Evolutionary conservation across 2,113 vertebrate genomes (phyloP).

Genomic region (Penelope pileata): DNA sequence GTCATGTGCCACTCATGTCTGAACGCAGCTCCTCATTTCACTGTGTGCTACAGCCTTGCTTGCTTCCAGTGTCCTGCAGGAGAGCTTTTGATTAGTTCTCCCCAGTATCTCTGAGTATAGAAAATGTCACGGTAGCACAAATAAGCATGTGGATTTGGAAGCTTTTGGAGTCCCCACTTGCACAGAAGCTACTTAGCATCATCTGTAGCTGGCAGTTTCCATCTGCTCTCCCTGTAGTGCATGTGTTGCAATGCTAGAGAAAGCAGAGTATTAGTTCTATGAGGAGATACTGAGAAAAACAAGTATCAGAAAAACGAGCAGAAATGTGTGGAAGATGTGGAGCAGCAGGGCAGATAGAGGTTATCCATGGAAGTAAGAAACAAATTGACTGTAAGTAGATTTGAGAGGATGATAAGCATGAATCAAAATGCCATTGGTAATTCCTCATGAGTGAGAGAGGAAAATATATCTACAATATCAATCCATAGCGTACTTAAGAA

Average conservation of each 20-base stretch:
- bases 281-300: background rate
- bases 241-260: background rate
- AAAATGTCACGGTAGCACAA: background rate
- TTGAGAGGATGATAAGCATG: background rate
- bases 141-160: background rate
- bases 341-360: background rate
- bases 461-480: background rate
- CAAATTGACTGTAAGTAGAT: slow-evolving; percentile 28
- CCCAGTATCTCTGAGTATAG: background rate
- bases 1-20: fast-evolving
- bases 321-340: background rate
- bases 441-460: background rate
- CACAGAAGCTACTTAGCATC: background rate
- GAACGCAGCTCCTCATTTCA: background rate
- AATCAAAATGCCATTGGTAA: background rate
- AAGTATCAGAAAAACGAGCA: background rate
- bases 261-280: background rate
- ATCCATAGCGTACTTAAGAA: background rate
- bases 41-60: background rate
- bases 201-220: background rate
- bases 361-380: background rate
- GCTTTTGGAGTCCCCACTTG: background rate
- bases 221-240: background rate
- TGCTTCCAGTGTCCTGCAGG: background rate
- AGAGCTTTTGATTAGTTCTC: background rate